Evolutionary conservation across 2,113 vertebrate species (phyloP).

Genomic region (Melanotaenia duboulayi): DNA sequence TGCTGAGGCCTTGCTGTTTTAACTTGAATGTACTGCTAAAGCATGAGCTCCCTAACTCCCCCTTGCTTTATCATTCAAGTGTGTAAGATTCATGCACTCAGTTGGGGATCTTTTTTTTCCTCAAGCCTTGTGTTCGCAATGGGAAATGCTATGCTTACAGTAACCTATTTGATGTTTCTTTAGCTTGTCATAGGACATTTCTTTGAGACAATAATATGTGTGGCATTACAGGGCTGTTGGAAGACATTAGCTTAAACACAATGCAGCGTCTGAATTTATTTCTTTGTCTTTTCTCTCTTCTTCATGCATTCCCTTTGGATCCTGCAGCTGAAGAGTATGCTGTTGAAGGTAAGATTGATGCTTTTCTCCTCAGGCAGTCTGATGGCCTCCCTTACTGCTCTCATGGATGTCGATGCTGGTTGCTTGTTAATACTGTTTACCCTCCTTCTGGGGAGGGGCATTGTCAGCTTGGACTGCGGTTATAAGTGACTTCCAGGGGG

Average conservation of each 20-base stretch:
- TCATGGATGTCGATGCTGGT: conserved; percentile 58
- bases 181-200: too few species aligned
- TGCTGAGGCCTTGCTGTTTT: not conserved
- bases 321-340: conserved; percentile 79
- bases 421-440: conserved; percentile 57
- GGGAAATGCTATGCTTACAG: not conserved
- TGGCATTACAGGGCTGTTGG: not conserved
- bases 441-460: conserved; percentile 70
- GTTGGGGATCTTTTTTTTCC: too few species aligned
- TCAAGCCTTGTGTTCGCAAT: too few species aligned
- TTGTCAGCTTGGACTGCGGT: conserved; percentile 86
- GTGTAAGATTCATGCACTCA: too few species aligned
- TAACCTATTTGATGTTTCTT: conserved; percentile 4
- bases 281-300: conserved; percentile 31
- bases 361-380: conserved; percentile 48
- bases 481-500: conserved; percentile 78
- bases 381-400: conserved; percentile 53
- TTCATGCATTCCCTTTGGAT: conserved; percentile 27
- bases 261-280: conserved; percentile 6
- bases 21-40: not conserved
- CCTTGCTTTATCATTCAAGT: too few species aligned
- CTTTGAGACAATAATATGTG: too few species aligned
- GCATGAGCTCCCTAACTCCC: too few species aligned
- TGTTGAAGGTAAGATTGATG: conserved; percentile 82
- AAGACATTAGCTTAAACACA: conserved; percentile 10